Percentiles rank a stretch among this genome's conserved stretches.
Evolutionary conservation across 2,797 vertebrate species (phyloP).

Genomic region (Sebastes minor): DNA sequence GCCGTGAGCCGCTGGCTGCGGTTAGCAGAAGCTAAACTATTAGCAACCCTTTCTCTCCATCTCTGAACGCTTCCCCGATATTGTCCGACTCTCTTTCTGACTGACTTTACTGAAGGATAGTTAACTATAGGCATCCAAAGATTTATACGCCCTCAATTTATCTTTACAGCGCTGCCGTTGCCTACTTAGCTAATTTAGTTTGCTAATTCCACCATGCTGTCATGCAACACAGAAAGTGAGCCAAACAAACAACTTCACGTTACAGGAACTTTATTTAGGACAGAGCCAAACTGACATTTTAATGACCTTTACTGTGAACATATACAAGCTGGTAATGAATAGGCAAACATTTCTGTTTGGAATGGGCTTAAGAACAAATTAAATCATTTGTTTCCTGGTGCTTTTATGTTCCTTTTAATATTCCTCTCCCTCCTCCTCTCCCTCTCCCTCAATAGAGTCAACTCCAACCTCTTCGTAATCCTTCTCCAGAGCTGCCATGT

Average conservation of each 20-base stretch:
- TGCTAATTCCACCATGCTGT: neutral
- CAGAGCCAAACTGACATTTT: conserved; percentile 16
- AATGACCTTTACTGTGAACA: conserved; percentile 2
- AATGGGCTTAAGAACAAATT: conserved; percentile 2
- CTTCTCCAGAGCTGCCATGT: conserved; percentile 93
- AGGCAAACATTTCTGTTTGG: conserved; percentile 15
- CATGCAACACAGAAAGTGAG: neutral
- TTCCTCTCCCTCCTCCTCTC: conserved; percentile 71
- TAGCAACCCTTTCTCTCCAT: no score
- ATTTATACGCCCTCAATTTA: no score
- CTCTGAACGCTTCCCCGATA: no score
- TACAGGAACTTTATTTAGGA: conserved; percentile 44
- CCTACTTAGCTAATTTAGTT: neutral
- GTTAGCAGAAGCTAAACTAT: no score
- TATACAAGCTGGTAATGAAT: neutral
- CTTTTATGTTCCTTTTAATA: conserved; percentile 17
- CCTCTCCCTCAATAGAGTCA: conserved; percentile 68
- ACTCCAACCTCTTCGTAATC: conserved; percentile 84
- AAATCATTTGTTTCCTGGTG: neutral
- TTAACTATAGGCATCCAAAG: no score
- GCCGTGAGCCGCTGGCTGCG: no score
- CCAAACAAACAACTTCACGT: neutral
- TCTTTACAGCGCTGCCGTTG: no score
- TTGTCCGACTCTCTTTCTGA: no score
- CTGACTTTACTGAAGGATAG: no score